These are phyloP conservation scores for Eilema depressum DNA, from an alignment of 2,888 invertebrate species.

Conservation along the genomic window DNA sequence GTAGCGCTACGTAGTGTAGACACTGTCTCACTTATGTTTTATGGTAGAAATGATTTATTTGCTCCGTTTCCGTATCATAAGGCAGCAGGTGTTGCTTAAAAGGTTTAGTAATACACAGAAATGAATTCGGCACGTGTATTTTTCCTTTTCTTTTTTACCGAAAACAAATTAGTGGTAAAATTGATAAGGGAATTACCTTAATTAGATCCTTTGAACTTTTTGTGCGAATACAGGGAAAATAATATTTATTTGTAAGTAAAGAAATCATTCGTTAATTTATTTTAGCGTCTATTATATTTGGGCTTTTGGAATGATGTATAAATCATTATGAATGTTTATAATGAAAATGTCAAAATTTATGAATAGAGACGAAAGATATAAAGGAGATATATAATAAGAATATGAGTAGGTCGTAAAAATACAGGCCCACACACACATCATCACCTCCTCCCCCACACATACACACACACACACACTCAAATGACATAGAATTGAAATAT, in stretches of 20 bases:
- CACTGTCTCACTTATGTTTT: slow-evolving; percentile 41
- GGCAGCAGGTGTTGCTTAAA: slow-evolving; percentile 34
- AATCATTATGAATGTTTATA: too few relatives aligned
- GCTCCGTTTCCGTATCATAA: slow-evolving; percentile 29
- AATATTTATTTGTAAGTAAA: background rate
- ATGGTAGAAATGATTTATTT: slow-evolving; percentile 50
- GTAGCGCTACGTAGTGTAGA: slow-evolving; percentile 47
- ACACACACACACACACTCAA: too few relatives aligned
- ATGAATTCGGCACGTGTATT: slow-evolving; percentile 5
- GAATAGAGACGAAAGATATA: too few relatives aligned
- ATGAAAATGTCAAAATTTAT: too few relatives aligned
- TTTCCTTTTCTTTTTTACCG: background rate
- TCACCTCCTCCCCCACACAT: too few relatives aligned
- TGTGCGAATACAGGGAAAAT: background rate
- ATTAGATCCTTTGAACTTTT: slow-evolving; percentile 4
- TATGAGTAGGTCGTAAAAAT: too few relatives aligned
- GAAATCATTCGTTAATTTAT: background rate
- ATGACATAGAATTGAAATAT: slow-evolving; percentile 23
- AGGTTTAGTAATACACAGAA: slow-evolving; percentile 31
- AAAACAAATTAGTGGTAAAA: background rate
- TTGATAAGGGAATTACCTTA: background rate
- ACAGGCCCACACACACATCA: too few relatives aligned
- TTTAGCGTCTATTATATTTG: background rate
- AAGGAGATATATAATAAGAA: too few relatives aligned
- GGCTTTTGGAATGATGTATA: background rate